These are phyloP conservation scores for Mesocricetus auratus DNA, from an alignment of 2,113 vertebrate species.

Conservation along the genomic window DNA sequence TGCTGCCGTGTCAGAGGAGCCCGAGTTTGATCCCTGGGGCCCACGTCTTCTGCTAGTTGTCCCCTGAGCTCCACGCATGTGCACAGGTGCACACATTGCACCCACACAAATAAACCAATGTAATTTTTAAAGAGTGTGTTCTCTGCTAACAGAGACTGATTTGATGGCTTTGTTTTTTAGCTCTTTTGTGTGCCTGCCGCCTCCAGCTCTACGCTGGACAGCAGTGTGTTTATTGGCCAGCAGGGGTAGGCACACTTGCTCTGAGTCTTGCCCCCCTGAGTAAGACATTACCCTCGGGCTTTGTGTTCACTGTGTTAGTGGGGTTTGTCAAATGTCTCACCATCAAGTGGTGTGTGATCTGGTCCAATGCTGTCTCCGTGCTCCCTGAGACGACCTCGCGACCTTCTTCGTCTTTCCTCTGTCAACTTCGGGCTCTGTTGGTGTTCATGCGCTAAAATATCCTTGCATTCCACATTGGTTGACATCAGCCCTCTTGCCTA, in stretches of 20 bases:
- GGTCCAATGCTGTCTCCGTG: neutral
- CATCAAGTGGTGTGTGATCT: neutral
- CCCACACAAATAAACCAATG: neutral
- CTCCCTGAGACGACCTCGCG: neutral
- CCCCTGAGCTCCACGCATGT: neutral
- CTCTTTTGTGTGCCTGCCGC: neutral
- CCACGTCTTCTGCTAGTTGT: neutral
- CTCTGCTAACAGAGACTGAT: neutral
- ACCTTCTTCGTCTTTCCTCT: neutral
- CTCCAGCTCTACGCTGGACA: neutral
- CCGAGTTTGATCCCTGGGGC: neutral
- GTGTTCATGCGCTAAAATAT: neutral
- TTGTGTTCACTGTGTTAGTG: neutral
- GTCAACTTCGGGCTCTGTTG: neutral
- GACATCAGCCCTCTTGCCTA: neutral
- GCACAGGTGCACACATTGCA: neutral
- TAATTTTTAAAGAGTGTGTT: neutral
- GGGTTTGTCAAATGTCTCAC: neutral
- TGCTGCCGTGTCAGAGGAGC: neutral
- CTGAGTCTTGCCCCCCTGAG: neutral
- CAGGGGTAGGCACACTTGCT: neutral
- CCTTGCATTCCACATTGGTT: neutral
- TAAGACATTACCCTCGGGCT: neutral
- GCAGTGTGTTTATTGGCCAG: neutral
- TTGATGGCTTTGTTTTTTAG: neutral